Evolutionary conservation across 2,888 invertebrate genomes (phyloP), one percentile per base, ranked within the genome.

Genomic region (Platynereis dumerilii): DNA sequence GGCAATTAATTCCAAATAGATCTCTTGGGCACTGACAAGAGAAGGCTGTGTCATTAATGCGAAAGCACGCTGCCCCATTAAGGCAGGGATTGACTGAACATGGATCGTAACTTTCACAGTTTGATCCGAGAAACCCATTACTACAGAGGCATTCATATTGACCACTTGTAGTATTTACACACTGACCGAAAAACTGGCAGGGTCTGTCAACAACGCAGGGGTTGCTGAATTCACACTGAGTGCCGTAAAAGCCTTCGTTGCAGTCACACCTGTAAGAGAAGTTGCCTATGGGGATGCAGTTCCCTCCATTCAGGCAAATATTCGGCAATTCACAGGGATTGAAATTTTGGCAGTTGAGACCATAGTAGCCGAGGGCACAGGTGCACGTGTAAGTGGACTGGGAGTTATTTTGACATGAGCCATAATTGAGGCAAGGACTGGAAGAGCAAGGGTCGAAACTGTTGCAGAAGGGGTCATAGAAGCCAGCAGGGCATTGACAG

Each of bases 211-310:
- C 22, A 15, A 44, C 42, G 53, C 71, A 71, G 24, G 63, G 69
- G 56, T 71, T 66, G 56, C 54, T 65, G 44, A 27, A 48, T 53
- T 57, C 24, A 64, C 94, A 94, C 78, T 89, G 88, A 24, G 42
- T 28, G 39, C 71, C 74, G 54, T 67, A 68, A 57, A 64, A 70
- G 10, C 74, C 74, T 1, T 1, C 39, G 7, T 39, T 53, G 39
- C 61, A 61, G 26, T 28, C 34, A 53, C 61, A 61, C 1, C 24
- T 27, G 20, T 58, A 63, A 26, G 34, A n/a, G 22, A 20, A 27
- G 44, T 20, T 56, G 7, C 24, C 20, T 15, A 20, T 44, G 17
- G 58, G 45, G 5, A 56, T 26, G 28, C 63, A 63, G 42, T 28
- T 42, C 17, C 57, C 63, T 20, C 26, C 55, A 42, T 61, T 61